Conservation (phyloP, 2,797 vertebrate genomes). For the Coluber constrictor region DNA sequence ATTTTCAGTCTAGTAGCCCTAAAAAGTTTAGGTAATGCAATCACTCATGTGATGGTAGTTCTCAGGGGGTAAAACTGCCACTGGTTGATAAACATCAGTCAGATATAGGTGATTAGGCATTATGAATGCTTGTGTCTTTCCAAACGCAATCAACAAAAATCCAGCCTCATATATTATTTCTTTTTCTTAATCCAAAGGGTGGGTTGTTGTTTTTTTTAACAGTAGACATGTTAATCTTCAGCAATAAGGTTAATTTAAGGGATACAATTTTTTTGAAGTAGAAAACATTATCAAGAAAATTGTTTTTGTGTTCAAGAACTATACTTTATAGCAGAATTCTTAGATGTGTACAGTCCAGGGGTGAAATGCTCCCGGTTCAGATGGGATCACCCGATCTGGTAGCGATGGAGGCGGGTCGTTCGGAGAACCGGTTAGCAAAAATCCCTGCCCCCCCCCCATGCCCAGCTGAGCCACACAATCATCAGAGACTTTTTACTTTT, state of each 20-base stretch:
- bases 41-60: constrained; percentile 11
- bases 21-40: not conserved
- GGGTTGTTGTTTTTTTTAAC: constrained; percentile 17
- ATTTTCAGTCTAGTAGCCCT: not conserved
- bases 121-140: constrained; percentile 49
- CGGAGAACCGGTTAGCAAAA: too few relatives aligned
- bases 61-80: not conserved
- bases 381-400: too few relatives aligned
- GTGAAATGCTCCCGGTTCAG: too few relatives aligned
- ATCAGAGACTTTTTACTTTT: too few relatives aligned
- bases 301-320: not conserved
- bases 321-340: not conserved
- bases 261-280: not conserved
- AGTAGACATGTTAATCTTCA: not conserved
- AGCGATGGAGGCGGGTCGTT: too few relatives aligned
- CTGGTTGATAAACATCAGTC: constrained; percentile 26
- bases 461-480: too few relatives aligned
- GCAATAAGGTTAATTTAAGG: not conserved
- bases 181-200: not conserved
- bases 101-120: constrained; percentile 11
- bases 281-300: not conserved
- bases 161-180: not conserved
- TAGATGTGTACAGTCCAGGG: not conserved
- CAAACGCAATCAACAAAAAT: constrained; percentile 48
- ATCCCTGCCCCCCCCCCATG: too few relatives aligned